Percentiles rank a stretch among this genome's conserved stretches.
Conservation (phyloP, 2,113 vertebrate genomes). For the Trogon melanurus region DNA sequence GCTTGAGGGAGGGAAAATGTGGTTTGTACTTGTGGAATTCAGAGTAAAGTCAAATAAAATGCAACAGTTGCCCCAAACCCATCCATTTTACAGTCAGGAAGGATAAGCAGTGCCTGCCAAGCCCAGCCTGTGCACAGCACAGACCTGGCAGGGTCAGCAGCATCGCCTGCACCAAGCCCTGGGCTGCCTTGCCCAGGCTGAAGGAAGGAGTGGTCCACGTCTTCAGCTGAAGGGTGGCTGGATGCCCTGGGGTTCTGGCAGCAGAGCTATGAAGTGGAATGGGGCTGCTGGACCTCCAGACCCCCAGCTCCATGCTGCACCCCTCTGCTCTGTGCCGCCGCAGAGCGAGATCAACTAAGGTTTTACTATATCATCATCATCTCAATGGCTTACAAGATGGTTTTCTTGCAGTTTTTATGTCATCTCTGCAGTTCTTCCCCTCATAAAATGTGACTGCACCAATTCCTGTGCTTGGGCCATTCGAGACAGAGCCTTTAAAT, state of each 20-base stretch:
- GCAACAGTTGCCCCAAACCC: background rate
- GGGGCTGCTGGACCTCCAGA: background rate
- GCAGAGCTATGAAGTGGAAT: background rate
- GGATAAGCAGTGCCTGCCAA: accelerated
- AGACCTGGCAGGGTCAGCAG: background rate
- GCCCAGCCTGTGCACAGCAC: background rate
- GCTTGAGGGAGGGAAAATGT: background rate
- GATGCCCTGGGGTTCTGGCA: background rate
- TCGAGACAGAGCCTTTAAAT: background rate
- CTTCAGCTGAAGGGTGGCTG: background rate
- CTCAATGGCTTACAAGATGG: background rate
- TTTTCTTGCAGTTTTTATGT: conserved; percentile 5
- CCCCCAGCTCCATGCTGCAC: accelerated
- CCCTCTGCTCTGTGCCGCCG: background rate
- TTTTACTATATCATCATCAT: background rate
- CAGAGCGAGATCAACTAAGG: background rate
- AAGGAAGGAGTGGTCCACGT: background rate
- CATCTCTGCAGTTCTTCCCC: background rate
- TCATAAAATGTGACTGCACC: conserved; percentile 38
- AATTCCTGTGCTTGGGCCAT: background rate
- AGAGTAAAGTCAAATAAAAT: background rate
- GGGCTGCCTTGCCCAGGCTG: background rate
- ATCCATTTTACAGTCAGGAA: background rate
- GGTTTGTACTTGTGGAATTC: background rate
- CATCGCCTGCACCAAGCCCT: accelerated